phyloP scores from a whole-genome alignment of 2,888 invertebrate species.

The Vannuccia rotundouncinata region DNA sequence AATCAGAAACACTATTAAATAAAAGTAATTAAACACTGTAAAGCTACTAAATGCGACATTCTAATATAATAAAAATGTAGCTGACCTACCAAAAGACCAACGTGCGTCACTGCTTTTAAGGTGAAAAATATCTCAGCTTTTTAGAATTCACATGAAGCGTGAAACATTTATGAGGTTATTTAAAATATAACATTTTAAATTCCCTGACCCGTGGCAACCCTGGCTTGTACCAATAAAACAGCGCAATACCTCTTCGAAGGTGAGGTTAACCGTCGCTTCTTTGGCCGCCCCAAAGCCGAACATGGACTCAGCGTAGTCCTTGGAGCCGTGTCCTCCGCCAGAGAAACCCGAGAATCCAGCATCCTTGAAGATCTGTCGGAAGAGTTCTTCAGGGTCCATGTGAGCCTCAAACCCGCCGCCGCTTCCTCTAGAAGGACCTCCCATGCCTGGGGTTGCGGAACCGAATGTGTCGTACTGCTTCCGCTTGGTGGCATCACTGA shows the following conservation, averaged over 20 bases:
- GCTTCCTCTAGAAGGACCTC: too few relatives aligned
- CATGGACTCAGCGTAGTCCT: slow-evolving; percentile 77
- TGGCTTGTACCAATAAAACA: not conserved
- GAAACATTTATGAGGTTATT: too few relatives aligned
- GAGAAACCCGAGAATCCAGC: slow-evolving; percentile 63
- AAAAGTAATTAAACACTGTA: too few relatives aligned
- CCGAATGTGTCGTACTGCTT: slow-evolving; percentile 90
- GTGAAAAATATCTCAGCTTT: too few relatives aligned
- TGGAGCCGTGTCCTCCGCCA: slow-evolving; percentile 59
- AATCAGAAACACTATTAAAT: too few relatives aligned
- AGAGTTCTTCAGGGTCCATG: slow-evolving; percentile 90
- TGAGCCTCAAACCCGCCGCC: slow-evolving; percentile 67
- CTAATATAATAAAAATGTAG: too few relatives aligned
- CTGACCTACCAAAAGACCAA: too few relatives aligned
- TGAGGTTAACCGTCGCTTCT: slow-evolving; percentile 77
- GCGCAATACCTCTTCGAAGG: slow-evolving; percentile 69
- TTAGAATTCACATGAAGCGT: too few relatives aligned
- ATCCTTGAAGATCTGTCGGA: slow-evolving; percentile 78
- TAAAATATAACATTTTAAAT: too few relatives aligned
- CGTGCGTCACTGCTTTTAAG: too few relatives aligned
- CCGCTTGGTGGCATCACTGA: slow-evolving; percentile 81
- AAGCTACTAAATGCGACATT: too few relatives aligned
- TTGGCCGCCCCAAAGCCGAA: slow-evolving; percentile 85
- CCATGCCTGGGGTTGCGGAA: slow-evolving; percentile 13
- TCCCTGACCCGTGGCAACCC: too few relatives aligned